Base-by-base conservation (phyloP, 2,797 vertebrate genomes). In the Mormyrus hasselquistii region DNA sequence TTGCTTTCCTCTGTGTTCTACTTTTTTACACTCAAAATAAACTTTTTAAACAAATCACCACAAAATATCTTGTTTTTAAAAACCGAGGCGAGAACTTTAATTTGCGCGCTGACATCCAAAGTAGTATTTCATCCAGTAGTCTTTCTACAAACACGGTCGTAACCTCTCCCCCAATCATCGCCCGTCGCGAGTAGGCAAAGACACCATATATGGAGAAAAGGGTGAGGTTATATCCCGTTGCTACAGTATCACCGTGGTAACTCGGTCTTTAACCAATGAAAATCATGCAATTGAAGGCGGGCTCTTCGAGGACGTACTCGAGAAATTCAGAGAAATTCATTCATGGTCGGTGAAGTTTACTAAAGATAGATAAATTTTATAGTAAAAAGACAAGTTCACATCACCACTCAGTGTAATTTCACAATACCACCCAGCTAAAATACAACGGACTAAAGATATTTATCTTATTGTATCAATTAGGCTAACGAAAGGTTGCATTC, bases 71-170 rank as follows among this genome's bases (percentile, higher is more conserved):
- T 87, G 91, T 84, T 93, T 92, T 76, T 91, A 91, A 93, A 92
- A 34, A 22, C 16, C 29, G 19, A 12, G 2, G 90, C 89, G 91
- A 94, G 91, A 89, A 91, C 95, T 91, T 92, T 89, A 92, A 96
- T 95, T 96, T 95, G 94, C 95, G 96, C 96, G 96, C 94, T 95
- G 94, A 95, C 94, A 91, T 92, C 92, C 47, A 91, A 90, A 92
- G 91, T 92, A 79, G 91, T 65, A 82, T 87, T 84, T 44, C 62
- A 82, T 90, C 91, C 90, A 90, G 84, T 88, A 93, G 86, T 86
- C 73, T 84, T 95, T 95, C 95, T 95, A 95, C 95, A 95, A 96
- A 96, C 94, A 94, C 92, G 93, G 93, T 91, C 92, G 90, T 84
- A 87, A 79, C 41, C 3, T 90, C 79, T 87, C 85, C 88, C 55